Conservation (phyloP, 2,797 vertebrate species). For the Fringilla coelebs region DNA sequence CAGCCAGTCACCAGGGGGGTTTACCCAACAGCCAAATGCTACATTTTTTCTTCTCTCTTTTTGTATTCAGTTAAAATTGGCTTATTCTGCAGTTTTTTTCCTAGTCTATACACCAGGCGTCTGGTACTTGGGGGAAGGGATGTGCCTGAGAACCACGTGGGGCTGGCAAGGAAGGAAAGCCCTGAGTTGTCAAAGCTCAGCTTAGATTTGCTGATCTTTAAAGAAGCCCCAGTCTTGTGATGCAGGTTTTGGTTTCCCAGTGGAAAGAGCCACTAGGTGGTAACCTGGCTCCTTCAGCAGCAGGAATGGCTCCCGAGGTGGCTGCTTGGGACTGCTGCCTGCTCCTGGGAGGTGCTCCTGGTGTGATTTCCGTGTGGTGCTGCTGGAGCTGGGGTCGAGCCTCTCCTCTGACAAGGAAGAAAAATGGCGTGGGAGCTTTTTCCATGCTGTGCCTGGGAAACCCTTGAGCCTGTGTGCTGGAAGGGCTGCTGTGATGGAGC, state of each 20-base stretch:
- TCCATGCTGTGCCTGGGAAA: background rate
- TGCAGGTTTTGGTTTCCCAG: background rate
- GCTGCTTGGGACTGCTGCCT: background rate
- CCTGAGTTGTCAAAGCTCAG: background rate
- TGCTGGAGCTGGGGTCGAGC: background rate
- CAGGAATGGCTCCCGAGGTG: background rate
- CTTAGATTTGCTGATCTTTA: background rate
- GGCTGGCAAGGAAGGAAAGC: background rate
- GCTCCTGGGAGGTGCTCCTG: background rate
- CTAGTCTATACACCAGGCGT: fast-evolving
- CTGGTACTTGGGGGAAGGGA: background rate
- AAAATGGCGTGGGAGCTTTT: background rate
- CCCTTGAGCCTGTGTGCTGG: fast-evolving
- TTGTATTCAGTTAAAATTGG: background rate
- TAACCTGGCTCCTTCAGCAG: background rate
- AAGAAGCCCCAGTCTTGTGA: background rate
- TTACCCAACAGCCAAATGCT: background rate
- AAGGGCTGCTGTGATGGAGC: fast-evolving
- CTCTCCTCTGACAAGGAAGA: background rate
- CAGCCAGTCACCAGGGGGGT: background rate
- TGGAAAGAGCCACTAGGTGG: background rate
- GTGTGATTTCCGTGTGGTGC: background rate
- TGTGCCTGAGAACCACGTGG: background rate
- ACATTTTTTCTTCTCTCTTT: background rate
- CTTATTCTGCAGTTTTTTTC: background rate